Evolutionary conservation across 1,140 invertebrate species (phyloP).

Genomic region (Venturia canescens): DNA sequence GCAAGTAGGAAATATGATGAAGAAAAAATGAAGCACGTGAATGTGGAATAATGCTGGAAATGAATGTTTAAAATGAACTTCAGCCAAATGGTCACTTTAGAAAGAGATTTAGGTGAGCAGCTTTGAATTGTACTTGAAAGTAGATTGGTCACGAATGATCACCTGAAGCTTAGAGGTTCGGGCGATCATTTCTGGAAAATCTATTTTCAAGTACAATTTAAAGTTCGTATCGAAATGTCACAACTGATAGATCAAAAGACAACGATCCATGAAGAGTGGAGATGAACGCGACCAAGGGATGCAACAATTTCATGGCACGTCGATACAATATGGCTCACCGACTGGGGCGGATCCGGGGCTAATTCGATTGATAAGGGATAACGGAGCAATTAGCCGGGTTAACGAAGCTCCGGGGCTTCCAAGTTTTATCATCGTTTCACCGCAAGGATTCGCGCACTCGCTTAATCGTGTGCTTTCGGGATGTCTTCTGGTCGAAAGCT

Average conservation of each 20-base stretch:
- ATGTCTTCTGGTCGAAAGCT: background rate
- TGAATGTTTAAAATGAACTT: background rate
- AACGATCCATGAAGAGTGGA: background rate
- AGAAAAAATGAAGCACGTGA: background rate
- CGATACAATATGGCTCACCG: conserved; percentile 35
- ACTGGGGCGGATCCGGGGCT: conserved; percentile 44
- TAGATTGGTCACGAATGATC: background rate
- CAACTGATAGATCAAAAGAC: background rate
- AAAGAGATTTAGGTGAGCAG: too few species aligned
- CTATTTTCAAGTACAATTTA: background rate
- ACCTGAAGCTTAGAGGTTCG: background rate
- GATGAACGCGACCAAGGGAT: background rate
- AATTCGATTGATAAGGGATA: conserved; percentile 61
- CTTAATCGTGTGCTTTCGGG: background rate
- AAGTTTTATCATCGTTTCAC: conserved; percentile 21
- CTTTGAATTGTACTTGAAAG: too few species aligned
- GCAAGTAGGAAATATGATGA: background rate
- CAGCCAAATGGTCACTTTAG: too few species aligned
- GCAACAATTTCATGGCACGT: background rate
- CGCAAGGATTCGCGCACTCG: background rate
- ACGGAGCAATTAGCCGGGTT: conserved; percentile 50
- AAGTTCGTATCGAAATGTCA: background rate
- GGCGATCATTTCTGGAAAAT: too few species aligned
- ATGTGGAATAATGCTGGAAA: background rate
- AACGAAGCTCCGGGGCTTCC: conserved; percentile 51